Evolutionary conservation across 2,797 vertebrate genomes (phyloP), one percentile per base, ranked within the genome.

Genomic region (Dallia pectoralis): DNA sequence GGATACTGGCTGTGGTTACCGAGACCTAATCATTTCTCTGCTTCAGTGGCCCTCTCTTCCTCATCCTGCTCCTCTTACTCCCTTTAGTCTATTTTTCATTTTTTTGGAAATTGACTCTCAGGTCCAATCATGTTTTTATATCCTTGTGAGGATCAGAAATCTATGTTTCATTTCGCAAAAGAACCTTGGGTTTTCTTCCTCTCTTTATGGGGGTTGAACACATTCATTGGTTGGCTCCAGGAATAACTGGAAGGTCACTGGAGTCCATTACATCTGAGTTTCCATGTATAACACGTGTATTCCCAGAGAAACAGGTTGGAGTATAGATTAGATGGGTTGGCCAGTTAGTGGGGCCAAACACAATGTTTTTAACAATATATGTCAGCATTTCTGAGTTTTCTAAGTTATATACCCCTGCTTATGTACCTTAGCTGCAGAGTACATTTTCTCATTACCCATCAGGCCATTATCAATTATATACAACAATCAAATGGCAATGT

Each of bases 191-290:
- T n/a, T n/a, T 36, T 36, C 6, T 36, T 36, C 6, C 33, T 36
- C 6, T 36, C 33, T 36, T 36, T 36, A 7, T 36, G 33, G 33
- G 6, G 49, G 69, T 72, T 66, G 51, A 68, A 67, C 32, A 44
- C 29, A 49, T 15, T 3, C 4, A 18, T 56, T 56, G 25, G 32
- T 12, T 65, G n/a, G 2, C 68, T 70, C 47, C 71, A 29, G 11
- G 25, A 73, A 64, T 51, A 14, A 61, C 47, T 44, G 40, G 14
- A 48, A 65, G 74, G 62, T 40, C 48, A 49, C 22, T 11, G 59
- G 70, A 49, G 74, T 47, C 56, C 27, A 61, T 77, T 63, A 53
- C n/a, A 63, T 73, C 62, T 67, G 47, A 70, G n/a, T n/a, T 44
- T 49, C 25, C 47, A 62, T 29, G 16, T 27, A 51, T 7, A 69